These are phyloP conservation scores for Pollachius pollachius DNA, from an alignment of 2,113 vertebrate genomes.

Conservation along the genomic window DNA sequence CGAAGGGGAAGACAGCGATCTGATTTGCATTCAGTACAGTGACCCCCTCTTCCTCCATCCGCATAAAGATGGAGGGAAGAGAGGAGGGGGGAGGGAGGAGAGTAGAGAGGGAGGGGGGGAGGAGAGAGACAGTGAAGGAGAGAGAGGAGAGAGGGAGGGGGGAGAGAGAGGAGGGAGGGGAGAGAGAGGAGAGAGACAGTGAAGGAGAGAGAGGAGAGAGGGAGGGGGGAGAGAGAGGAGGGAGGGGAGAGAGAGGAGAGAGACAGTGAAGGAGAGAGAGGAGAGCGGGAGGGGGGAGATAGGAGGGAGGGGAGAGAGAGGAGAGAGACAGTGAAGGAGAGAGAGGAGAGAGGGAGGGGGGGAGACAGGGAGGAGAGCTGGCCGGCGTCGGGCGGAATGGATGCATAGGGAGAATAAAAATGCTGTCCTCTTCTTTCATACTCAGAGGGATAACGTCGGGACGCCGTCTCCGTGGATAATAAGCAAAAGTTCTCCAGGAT, in stretches of 20 bases:
- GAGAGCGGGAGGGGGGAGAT: slow-evolving; percentile 55
- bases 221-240: too few species aligned
- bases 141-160: slow-evolving; percentile 2
- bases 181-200: slow-evolving; percentile 30
- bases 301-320: neutral
- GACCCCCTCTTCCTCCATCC: slow-evolving; percentile 63
- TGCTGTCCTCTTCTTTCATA: slow-evolving; percentile 36
- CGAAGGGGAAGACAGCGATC: slow-evolving; percentile 48
- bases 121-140: slow-evolving; percentile 18
- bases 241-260: too few species aligned
- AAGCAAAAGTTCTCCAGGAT: slow-evolving; percentile 20
- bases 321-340: slow-evolving; percentile 55
- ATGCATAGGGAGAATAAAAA: neutral
- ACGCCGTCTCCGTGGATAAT: slow-evolving; percentile 9
- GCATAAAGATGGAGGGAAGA: slow-evolving; percentile 64
- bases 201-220: too few species aligned
- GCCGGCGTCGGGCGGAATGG: neutral
- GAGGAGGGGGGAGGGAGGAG: slow-evolving; percentile 20
- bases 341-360: slow-evolving; percentile 25
- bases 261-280: slow-evolving; percentile 19
- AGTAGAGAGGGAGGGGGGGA: neutral
- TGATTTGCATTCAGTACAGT: slow-evolving; percentile 70
- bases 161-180: slow-evolving; percentile 7
- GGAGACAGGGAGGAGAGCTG: neutral
- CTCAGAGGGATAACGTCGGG: slow-evolving; percentile 18